Evolutionary conservation across 1,140 invertebrate species (phyloP).

Genomic region (Rhynchophorus ferrugineus): DNA sequence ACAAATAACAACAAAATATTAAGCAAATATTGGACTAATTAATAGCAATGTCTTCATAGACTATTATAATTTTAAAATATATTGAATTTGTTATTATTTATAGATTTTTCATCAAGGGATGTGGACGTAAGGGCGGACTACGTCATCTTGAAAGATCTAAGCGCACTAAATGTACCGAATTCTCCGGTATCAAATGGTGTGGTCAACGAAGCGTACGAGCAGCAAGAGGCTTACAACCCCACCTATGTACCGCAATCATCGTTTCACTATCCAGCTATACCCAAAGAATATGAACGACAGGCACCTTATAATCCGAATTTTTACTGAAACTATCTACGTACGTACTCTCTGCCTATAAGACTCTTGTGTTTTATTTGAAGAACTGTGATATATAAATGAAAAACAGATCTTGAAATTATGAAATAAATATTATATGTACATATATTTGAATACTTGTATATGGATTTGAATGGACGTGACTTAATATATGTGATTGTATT

Average conservation of each 20-base stretch:
- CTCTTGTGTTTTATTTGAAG: no score
- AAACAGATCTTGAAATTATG: no score
- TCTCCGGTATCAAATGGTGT: constrained; percentile 1
- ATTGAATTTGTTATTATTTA: no score
- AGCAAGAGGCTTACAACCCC: constrained; percentile 12
- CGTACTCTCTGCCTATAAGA: neutral
- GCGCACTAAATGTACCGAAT: constrained; percentile 2
- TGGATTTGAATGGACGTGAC: no score
- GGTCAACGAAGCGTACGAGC: constrained; percentile 14
- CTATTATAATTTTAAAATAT: no score
- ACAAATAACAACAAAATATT: no score
- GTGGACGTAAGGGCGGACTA: constrained; percentile 20
- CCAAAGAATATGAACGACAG: constrained; percentile 11
- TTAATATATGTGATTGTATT: no score
- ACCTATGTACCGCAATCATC: neutral
- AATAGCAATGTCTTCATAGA: no score
- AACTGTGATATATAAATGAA: no score
- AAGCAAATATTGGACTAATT: no score
- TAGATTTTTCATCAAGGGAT: constrained; percentile 20
- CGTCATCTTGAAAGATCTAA: constrained; percentile 18
- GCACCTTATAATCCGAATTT: constrained; percentile 15
- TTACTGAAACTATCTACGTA: neutral
- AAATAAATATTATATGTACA: no score
- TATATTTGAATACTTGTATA: no score
- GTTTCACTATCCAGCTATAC: neutral